Evolutionary conservation across 2,113 vertebrate genomes (phyloP), one percentile per base, ranked within the genome.

Genomic region (Oplegnathus fasciatus): DNA sequence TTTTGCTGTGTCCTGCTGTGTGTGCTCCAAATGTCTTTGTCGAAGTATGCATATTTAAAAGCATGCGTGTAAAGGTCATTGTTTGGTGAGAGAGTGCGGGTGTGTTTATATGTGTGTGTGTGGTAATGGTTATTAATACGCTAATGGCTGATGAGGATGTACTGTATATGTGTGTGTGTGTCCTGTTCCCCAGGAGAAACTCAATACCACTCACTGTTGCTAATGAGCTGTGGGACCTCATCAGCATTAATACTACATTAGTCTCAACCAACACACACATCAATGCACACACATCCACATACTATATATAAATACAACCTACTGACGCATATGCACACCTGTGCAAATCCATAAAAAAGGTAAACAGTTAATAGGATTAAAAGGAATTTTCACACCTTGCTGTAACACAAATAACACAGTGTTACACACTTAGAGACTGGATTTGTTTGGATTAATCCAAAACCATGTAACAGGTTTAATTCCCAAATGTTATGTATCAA

Each of bases 221-320:
- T 95, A 95, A 95, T 93, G 94, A 95, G 92, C 92, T 86, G 55
- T 79, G 93, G 91, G 95, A 94, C 73, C 90, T 93, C 89, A 93
- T 94, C 93, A 91, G 91, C 90, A 94, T 95, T 95, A 95, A 94
- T 94, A 92, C 87, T 84, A 92, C 93, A 95, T 95, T 94, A 92
- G 87, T 83, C 79, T 83, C 73, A 80, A 82, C 61, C 80, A 87
- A 55, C 71, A 85, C 67, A 60, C 28, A 66, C 86, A 69, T 73
- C 62, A 28, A 67, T 57, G 79, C 68, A 72, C 65, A 61, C 52
- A 80, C 58, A 81, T 10, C 1, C 52, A 64, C 34, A 48, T 2
- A 32, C 64, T 55, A 71, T 78, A 87, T 72, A 85, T 72, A 82
- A 46, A 87, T 37, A 80, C 61, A 82, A 74, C 54, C 58, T 77